Conservation (phyloP, 1,140 invertebrate genomes). For the Telenomus remus region DNA sequence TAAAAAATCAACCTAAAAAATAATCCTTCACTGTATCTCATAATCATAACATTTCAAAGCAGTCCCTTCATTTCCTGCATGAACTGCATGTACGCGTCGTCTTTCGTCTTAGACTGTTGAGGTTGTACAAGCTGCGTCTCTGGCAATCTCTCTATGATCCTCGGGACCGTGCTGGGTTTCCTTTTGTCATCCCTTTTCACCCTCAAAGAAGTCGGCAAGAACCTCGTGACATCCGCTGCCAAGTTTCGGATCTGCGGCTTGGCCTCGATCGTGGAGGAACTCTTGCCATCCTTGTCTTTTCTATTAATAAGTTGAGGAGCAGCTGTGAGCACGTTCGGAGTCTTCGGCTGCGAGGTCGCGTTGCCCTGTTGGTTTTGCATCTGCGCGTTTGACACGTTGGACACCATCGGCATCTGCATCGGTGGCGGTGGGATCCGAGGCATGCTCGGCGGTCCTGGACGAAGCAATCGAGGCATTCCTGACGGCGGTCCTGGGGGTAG, state of each 20-base stretch:
- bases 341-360: conserved; percentile 69
- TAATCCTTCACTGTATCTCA: background rate
- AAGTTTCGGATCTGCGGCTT: conserved; percentile 97
- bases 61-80: conserved; percentile 98
- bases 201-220: conserved; percentile 93
- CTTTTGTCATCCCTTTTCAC: conserved; percentile 89
- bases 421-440: conserved; percentile 77
- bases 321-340: conserved; percentile 86
- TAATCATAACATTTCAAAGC: conserved; percentile 76
- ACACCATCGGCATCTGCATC: conserved; percentile 70
- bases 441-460: conserved; percentile 74
- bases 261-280: conserved; percentile 90
- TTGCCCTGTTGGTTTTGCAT: conserved; percentile 63
- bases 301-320: conserved; percentile 87
- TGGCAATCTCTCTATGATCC: conserved; percentile 69
- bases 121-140: conserved; percentile 70
- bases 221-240: conserved; percentile 95
- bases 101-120: conserved; percentile 83
- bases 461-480: conserved; percentile 77
- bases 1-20: too few relatives aligned
- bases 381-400: conserved; percentile 63
- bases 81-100: conserved; percentile 98
- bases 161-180: conserved; percentile 67
- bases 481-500: conserved; percentile 76
- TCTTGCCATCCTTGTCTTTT: conserved; percentile 79